These are phyloP conservation scores for Formica exsecta DNA, from an alignment of 1,140 invertebrate genomes.

Conservation along the genomic window DNA sequence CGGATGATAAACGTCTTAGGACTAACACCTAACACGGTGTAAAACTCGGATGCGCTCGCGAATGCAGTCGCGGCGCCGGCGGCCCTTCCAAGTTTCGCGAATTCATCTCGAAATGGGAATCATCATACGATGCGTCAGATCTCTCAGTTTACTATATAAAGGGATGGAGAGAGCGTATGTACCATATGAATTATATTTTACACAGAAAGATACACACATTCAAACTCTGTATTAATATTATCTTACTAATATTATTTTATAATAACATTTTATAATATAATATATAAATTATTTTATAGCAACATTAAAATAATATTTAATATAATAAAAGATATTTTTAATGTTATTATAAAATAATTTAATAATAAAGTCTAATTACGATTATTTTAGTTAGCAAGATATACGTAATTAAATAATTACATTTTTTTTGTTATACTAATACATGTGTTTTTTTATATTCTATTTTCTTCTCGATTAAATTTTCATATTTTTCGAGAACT, in stretches of 20 bases:
- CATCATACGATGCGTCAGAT: neutral
- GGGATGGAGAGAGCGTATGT: neutral
- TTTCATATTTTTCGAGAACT: neutral
- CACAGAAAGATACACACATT: neutral
- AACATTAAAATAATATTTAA: no score
- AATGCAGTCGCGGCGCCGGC: neutral
- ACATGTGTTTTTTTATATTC: neutral
- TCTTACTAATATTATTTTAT: neutral
- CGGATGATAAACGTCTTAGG: conserved; percentile 64
- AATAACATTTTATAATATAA: no score
- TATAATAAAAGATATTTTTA: neutral
- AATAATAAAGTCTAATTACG: neutral
- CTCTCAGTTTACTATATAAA: neutral
- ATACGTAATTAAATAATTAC: neutral
- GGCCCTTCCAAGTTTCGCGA: conserved; percentile 24
- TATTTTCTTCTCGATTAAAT: neutral
- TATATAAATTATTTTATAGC: no score
- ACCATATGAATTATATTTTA: neutral
- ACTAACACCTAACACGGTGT: conserved; percentile 54
- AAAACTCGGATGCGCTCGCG: conserved; percentile 32
- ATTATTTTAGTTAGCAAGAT: neutral
- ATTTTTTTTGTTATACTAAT: neutral
- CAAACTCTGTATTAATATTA: neutral
- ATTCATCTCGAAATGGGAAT: neutral
- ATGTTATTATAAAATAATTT: no score